Evolutionary conservation across 2,113 vertebrate genomes (phyloP).

Genomic region (Gasterosteus nipponicus): DNA sequence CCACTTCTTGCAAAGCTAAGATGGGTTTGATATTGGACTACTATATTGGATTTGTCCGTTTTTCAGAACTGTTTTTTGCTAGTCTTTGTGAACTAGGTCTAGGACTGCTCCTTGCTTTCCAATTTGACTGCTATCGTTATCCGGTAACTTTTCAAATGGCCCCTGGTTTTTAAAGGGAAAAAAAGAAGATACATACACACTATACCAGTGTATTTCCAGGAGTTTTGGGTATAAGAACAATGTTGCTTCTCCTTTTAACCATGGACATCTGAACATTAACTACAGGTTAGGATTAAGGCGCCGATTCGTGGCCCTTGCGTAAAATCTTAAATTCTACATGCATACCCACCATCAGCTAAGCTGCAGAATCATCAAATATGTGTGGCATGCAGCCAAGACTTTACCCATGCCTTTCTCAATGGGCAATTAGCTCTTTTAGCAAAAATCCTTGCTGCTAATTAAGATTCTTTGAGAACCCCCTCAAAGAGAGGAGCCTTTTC

Average conservation of each 20-base stretch:
- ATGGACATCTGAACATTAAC: too few species aligned
- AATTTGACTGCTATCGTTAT: not conserved
- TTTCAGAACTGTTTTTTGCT: not conserved
- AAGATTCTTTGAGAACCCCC: not conserved
- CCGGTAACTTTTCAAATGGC: too few species aligned
- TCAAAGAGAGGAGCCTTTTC: conserved; percentile 1
- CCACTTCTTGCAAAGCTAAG: not conserved
- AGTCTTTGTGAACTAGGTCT: not conserved
- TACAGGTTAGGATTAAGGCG: not conserved
- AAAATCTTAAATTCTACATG: not conserved
- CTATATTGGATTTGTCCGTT: not conserved
- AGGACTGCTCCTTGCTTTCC: not conserved
- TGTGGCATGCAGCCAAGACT: not conserved
- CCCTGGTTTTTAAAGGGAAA: too few species aligned
- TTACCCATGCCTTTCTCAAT: not conserved
- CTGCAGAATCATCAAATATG: not conserved
- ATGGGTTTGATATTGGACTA: not conserved
- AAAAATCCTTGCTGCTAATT: not conserved
- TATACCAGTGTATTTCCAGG: too few species aligned
- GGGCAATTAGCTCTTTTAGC: not conserved
- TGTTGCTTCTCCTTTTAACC: too few species aligned
- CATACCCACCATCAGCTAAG: not conserved
- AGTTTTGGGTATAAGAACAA: too few species aligned
- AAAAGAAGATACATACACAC: too few species aligned
- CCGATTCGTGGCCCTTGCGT: not conserved